Percentiles rank a stretch among this genome's conserved stretches.
Evolutionary conservation across 2,888 invertebrate species (phyloP).

Genomic region (Salpingus planirostris): DNA sequence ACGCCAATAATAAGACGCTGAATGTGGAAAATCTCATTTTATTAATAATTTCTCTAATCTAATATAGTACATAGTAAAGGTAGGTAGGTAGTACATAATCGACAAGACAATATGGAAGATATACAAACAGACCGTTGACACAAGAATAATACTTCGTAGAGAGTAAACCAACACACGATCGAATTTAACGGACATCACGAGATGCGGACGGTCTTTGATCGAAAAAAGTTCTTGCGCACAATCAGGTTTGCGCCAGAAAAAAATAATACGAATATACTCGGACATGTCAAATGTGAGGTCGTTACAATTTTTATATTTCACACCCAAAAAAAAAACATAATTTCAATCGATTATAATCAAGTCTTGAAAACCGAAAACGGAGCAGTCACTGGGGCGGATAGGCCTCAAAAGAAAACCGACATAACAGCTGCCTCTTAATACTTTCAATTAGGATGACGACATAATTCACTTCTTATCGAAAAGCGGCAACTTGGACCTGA

Average conservation of each 20-base stretch:
- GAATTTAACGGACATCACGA: too few relatives aligned
- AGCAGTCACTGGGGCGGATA: constrained; percentile 3
- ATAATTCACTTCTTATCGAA: constrained; percentile 60
- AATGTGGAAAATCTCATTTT: constrained; percentile 20
- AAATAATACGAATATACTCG: too few relatives aligned
- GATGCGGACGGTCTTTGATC: too few relatives aligned
- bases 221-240: too few relatives aligned
- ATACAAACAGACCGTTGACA: constrained; percentile 34
- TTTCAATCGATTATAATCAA: too few relatives aligned
- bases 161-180: too few relatives aligned
- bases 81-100: constrained; percentile 31
- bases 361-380: constrained; percentile 3
- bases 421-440: too few relatives aligned
- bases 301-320: background rate
- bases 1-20: background rate
- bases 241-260: too few relatives aligned
- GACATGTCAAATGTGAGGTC: too few relatives aligned
- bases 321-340: background rate
- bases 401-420: constrained; percentile 22
- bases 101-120: constrained; percentile 38
- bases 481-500: constrained; percentile 73
- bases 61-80: too few relatives aligned
- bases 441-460: too few relatives aligned
- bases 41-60: too few relatives aligned
- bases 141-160: constrained; percentile 19